A percentile compares a stretch with the other conserved stretches of the same genome.
Conservation (phyloP, 2,797 vertebrate species). For the Sebastolobus alascanus region DNA sequence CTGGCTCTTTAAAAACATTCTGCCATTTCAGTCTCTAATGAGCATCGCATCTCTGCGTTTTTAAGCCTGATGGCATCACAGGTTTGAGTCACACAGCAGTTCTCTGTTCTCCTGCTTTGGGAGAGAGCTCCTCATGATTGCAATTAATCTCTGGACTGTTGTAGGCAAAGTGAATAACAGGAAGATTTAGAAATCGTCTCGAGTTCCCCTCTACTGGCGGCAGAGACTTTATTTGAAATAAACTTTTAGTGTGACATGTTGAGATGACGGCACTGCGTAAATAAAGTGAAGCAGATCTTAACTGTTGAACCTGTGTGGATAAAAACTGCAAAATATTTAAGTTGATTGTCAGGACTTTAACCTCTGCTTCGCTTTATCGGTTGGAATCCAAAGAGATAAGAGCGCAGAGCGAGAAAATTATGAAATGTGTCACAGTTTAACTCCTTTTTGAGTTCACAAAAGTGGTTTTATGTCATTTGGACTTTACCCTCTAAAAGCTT, state of each 20-base stretch:
- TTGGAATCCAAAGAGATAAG: conserved; percentile 28
- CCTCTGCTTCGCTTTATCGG: conserved; percentile 36
- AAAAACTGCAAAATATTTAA: conserved; percentile 13
- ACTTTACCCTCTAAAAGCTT: conserved; percentile 35
- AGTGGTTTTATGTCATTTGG: conserved; percentile 30
- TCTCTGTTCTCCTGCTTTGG: conserved; percentile 28
- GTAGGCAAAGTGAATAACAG: conserved; percentile 23
- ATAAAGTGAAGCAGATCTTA: conserved; percentile 24
- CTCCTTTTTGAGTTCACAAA: conserved; percentile 20
- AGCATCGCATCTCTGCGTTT: conserved; percentile 34
- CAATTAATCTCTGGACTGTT: conserved; percentile 44
- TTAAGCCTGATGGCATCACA: conserved; percentile 39
- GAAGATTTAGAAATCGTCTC: conserved; percentile 24
- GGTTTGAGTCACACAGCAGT: conserved; percentile 35
- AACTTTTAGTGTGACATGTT: conserved; percentile 18
- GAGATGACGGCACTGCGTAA: not conserved
- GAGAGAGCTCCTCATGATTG: conserved; percentile 19
- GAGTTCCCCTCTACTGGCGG: conserved; percentile 14
- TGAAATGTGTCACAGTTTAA: conserved; percentile 39
- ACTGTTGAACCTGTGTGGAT: conserved; percentile 2
- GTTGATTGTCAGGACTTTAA: conserved; percentile 30
- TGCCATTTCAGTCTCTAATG: conserved; percentile 45
- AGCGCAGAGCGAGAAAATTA: not conserved
- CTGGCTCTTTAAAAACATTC: conserved; percentile 25
- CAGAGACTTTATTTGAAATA: conserved; percentile 11